Conservation (phyloP, 2,113 vertebrate species). For the Bambusicola thoracicus region DNA sequence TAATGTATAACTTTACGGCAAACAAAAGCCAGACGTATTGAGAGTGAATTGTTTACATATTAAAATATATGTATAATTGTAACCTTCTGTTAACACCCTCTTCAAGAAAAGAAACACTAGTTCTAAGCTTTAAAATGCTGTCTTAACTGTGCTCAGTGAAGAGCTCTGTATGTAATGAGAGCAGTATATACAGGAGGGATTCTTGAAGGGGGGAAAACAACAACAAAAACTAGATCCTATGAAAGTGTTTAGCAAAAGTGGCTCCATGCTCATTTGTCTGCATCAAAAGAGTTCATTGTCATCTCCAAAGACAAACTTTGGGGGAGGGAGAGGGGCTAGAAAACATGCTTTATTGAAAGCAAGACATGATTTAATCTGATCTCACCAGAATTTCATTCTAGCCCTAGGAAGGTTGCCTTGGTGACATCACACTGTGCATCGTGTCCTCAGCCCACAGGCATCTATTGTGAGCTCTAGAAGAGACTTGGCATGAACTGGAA, state of each 20-base stretch:
- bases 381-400: constrained; percentile 38
- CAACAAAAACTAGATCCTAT: background rate
- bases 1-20: constrained; percentile 61
- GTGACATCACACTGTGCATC: constrained; percentile 39
- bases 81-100: constrained; percentile 44
- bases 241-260: background rate
- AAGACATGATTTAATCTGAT: constrained; percentile 54
- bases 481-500: background rate
- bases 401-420: constrained; percentile 28
- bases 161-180: background rate
- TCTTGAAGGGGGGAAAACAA: background rate
- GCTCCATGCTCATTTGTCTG: background rate
- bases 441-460: constrained; percentile 32
- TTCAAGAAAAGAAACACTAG: background rate
- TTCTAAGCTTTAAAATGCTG: background rate
- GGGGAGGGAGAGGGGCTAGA: background rate
- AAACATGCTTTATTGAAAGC: constrained; percentile 30
- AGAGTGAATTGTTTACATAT: constrained; percentile 67
- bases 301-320: constrained; percentile 1
- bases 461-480: background rate
- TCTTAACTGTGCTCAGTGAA: background rate
- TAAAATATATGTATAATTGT: constrained; percentile 66
- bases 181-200: background rate
- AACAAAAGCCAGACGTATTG: constrained; percentile 59
- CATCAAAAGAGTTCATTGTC: constrained; percentile 55